Evolutionary conservation across 2,113 vertebrate genomes (phyloP).

Genomic region (Halcyon malimbica): DNA sequence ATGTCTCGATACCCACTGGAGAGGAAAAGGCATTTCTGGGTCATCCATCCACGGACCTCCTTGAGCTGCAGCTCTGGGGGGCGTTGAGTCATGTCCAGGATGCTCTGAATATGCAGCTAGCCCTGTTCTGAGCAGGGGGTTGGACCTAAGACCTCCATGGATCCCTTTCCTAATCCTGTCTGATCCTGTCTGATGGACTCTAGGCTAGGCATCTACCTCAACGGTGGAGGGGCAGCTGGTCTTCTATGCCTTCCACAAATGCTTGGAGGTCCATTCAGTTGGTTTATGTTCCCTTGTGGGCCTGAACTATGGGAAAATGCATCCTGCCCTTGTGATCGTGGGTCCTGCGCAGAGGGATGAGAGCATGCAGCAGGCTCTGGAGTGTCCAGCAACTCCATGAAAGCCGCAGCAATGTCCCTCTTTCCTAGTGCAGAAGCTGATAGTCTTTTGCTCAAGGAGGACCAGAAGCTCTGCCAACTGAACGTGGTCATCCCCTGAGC

Average conservation of each 20-base stretch:
- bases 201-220: neutral
- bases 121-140: neutral
- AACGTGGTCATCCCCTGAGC: rapidly evolving
- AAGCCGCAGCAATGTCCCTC: neutral
- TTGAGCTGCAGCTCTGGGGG: neutral
- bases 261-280: neutral
- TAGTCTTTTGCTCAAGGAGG: neutral
- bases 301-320: neutral
- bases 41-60: rapidly evolving
- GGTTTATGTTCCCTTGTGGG: rapidly evolving
- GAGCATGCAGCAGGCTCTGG: neutral
- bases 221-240: neutral
- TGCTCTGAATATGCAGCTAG: neutral
- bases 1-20: neutral
- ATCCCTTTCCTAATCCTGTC: neutral
- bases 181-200: neutral
- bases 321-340: neutral
- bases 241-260: neutral
- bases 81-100: neutral
- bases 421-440: rapidly evolving
- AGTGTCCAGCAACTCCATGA: neutral
- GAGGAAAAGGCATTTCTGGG: neutral
- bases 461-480: neutral
- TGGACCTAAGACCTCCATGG: neutral
- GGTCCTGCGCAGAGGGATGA: neutral